Base-by-base conservation (phyloP, 2,888 invertebrate species). In the Tetrapedia diversipes region DNA sequence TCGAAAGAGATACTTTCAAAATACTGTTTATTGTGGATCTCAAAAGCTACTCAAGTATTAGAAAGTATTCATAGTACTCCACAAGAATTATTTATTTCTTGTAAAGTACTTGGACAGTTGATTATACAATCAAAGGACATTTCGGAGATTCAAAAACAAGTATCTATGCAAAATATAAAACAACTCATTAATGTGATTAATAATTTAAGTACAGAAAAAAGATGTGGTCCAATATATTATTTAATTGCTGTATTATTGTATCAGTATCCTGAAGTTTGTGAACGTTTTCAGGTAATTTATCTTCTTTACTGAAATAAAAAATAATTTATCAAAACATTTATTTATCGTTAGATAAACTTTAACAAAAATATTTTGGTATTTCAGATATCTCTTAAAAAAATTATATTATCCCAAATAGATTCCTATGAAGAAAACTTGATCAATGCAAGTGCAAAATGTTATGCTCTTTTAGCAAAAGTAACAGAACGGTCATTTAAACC, bases 181-280 rank as follows among this genome's bases (percentile, higher is more conserved):
- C 89, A 89, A 16, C 61, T 91, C 1, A 37, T 90, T n/a, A 72
- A 77, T 54, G 41, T 83, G 3, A 72, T 90, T n/a, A 65, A 61
- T 3, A 86, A 85, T 63, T 72, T 87, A 11, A 66, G 77, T 10
- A 7, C 22, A 14, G 61, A 83, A 0, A 83, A 57, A 39, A 81
- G 66, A 34, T 84, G 79, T 66, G 83, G 84, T 1, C 83, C 86
- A 0, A 39, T 86, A 6, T 85, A 88, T 45, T 87, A 90, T 78
- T 77, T 91, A 51, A 59, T 90, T n/a, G 86, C 88, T 4, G 77
- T 84, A n/a, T 70, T 91, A 6, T 61, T 91, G 3, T 80, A 88
- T 81, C 80, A 90, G 59, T 91, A 90, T 73, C 88, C 90, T 29
- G 91, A 91, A 82, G 79, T 88, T 16, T 89, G 88, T 22, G 89